A percentile compares a stretch with the other conserved stretches of the same genome.
Conservation (phyloP, 2,888 invertebrate genomes). For the Cylindroiulus punctatus region DNA sequence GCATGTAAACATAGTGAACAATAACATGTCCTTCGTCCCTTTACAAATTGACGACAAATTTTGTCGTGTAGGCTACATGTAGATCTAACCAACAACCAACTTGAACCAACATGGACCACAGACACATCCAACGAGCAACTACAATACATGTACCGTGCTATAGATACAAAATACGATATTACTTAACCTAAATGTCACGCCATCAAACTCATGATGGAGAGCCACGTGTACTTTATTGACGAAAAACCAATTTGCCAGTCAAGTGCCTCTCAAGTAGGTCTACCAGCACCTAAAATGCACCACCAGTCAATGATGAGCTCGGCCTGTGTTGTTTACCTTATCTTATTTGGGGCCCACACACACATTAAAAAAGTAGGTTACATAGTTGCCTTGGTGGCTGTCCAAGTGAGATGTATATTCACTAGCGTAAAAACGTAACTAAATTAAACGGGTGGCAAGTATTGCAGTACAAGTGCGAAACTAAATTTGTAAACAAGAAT, state of each 20-base stretch:
- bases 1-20: no score
- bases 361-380: background rate
- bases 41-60: no score
- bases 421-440: background rate
- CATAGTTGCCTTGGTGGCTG: background rate
- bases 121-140: no score
- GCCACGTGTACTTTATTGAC: slow-evolving; percentile 8
- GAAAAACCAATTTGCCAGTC: background rate
- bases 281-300: background rate
- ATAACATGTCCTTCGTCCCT: no score
- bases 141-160: no score
- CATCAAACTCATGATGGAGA: background rate
- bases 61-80: no score
- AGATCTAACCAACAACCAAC: no score
- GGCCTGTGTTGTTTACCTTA: background rate
- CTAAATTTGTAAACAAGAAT: background rate
- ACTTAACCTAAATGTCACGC: background rate
- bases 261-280: background rate
- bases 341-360: slow-evolving; percentile 38
- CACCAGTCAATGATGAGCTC: background rate
- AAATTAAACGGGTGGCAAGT: background rate
- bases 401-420: background rate
- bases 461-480: background rate
- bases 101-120: no score
- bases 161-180: background rate